Evolutionary conservation across 2,113 vertebrate species (phyloP).

Genomic region (Gorsachius goisagi): DNA sequence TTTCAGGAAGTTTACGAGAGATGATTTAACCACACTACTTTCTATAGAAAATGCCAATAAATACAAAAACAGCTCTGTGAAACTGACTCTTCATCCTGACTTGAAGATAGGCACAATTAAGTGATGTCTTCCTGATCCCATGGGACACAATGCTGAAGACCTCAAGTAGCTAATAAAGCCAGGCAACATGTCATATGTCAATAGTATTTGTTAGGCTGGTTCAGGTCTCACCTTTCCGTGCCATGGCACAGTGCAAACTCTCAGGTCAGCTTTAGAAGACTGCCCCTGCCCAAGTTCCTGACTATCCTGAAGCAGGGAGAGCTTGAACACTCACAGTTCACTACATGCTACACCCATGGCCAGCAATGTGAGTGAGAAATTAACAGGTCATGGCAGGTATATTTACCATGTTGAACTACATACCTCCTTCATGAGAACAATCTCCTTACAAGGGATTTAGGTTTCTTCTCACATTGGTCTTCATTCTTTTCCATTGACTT

Average conservation of each 20-base stretch:
- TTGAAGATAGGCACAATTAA: neutral
- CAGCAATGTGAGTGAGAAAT: neutral
- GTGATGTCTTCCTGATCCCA: neutral
- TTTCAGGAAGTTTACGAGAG: neutral
- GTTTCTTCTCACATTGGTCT: neutral
- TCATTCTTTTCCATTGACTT: neutral
- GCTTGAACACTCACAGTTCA: neutral
- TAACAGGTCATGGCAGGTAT: neutral
- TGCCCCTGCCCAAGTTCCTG: neutral
- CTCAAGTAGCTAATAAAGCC: neutral
- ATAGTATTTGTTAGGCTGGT: neutral
- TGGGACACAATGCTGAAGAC: neutral
- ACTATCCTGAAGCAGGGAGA: neutral
- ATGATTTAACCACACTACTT: neutral
- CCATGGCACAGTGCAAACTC: neutral
- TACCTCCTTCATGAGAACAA: neutral
- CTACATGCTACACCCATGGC: neutral
- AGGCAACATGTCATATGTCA: fast-evolving
- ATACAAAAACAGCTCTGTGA: neutral
- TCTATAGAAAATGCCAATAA: neutral
- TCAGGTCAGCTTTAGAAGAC: neutral
- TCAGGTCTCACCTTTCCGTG: neutral
- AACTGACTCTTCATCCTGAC: neutral
- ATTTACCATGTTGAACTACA: neutral
- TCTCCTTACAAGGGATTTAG: neutral